Evolutionary conservation across 2,888 invertebrate species (phyloP).

Genomic region (Furcula furcula): DNA sequence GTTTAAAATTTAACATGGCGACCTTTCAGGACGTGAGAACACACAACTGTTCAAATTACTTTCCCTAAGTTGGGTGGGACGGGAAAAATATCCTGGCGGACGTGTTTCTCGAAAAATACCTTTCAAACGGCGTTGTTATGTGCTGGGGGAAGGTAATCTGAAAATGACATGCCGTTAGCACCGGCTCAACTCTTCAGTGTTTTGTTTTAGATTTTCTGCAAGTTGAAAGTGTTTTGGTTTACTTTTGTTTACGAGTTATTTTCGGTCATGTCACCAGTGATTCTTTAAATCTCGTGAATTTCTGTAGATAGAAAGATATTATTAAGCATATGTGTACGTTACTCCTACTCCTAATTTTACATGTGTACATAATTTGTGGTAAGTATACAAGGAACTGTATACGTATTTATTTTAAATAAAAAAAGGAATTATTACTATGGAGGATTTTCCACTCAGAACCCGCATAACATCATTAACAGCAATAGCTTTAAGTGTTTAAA

Average conservation of each 20-base stretch:
- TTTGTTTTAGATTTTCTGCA: slow-evolving; percentile 11
- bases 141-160: slow-evolving; percentile 29
- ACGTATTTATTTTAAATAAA: no score
- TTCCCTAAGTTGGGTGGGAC: slow-evolving; percentile 41
- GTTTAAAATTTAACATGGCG: slow-evolving; percentile 40
- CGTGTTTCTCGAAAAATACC: slow-evolving; percentile 51
- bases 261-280: no score
- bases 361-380: no score
- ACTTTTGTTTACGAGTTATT: no score
- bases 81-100: slow-evolving; percentile 48
- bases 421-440: not conserved
- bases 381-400: no score
- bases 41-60: slow-evolving; percentile 68
- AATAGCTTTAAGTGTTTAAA: slow-evolving; percentile 79
- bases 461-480: slow-evolving; percentile 39
- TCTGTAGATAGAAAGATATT: no score
- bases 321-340: no score
- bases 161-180: slow-evolving; percentile 31
- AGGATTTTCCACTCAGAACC: slow-evolving; percentile 55
- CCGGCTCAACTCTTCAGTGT: slow-evolving; percentile 21
- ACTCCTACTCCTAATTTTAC: no score
- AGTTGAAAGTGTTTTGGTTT: slow-evolving; percentile 12
- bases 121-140: slow-evolving; percentile 38
- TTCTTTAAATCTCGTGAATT: no score
- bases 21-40: slow-evolving; percentile 57